Evolutionary conservation across 2,888 invertebrate species (phyloP).

Genomic region (Netelia virgata): DNA sequence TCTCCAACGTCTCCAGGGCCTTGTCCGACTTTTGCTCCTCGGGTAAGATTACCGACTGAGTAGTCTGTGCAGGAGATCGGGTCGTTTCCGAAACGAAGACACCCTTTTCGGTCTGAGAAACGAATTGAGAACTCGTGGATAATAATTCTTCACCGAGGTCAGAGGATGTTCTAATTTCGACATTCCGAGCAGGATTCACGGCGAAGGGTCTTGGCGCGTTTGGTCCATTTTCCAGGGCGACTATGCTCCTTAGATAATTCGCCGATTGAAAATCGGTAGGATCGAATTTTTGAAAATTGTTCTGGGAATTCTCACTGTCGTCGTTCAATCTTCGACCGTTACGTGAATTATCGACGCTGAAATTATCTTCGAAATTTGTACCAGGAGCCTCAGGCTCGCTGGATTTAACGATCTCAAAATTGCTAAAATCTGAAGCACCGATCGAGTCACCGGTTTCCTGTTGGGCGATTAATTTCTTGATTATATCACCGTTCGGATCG

Average conservation of each 20-base stretch:
- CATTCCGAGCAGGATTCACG: constrained; percentile 6
- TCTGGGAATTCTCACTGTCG: constrained; percentile 5
- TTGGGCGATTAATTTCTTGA: constrained; percentile 72
- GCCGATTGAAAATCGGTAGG: constrained; percentile 26
- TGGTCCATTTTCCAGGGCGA: constrained; percentile 44
- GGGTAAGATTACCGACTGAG: constrained; percentile 4
- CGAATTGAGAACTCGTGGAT: constrained; percentile 2
- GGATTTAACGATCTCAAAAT: constrained; percentile 68
- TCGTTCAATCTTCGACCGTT: background rate
- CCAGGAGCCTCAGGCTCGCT: constrained; percentile 4
- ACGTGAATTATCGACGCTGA: background rate
- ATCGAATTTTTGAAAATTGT: background rate
- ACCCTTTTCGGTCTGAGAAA: constrained; percentile 6
- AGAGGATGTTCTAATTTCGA: constrained; percentile 18
- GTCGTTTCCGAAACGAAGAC: constrained; percentile 3
- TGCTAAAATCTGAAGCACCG: constrained; percentile 50
- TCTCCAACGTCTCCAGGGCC: constrained; percentile 26
- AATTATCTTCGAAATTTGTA: constrained; percentile 1
- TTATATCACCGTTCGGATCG: constrained; percentile 66
- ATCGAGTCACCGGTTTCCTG: constrained; percentile 63
- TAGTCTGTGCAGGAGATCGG: background rate
- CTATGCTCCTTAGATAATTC: constrained; percentile 39
- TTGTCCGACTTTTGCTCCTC: constrained; percentile 28
- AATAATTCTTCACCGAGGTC: background rate
- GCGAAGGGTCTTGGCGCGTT: constrained; percentile 66